A percentile compares a stretch with the other conserved stretches of the same genome.
These are phyloP conservation scores for Meteorus colon DNA, from an alignment of 2,888 invertebrate species.

Conservation along the genomic window DNA sequence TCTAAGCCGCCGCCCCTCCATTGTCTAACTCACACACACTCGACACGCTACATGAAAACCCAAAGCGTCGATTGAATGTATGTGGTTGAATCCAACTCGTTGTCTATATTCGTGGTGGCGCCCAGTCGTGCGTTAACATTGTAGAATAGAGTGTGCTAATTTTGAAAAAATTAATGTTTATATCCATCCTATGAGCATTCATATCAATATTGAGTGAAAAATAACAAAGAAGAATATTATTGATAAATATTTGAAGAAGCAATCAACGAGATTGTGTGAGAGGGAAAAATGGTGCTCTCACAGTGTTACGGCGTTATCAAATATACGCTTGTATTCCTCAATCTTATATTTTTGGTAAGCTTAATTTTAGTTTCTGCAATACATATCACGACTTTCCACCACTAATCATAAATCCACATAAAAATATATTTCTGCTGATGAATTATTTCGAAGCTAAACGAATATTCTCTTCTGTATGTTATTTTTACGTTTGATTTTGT, in stretches of 20 bases:
- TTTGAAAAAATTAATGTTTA: background rate
- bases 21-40: background rate
- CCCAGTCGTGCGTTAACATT: background rate
- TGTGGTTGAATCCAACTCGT: background rate
- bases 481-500: background rate
- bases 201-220: slow-evolving; percentile 6
- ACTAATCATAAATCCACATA: background rate
- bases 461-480: background rate
- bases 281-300: slow-evolving; percentile 78
- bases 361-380: slow-evolving; percentile 34
- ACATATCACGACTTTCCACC: background rate
- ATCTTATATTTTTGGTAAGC: slow-evolving; percentile 85
- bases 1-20: background rate
- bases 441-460: background rate
- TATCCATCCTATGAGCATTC: background rate
- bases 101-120: background rate
- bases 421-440: slow-evolving; percentile 5
- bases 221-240: no score
- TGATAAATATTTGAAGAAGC: background rate
- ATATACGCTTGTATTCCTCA: slow-evolving; percentile 82
- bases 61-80: slow-evolving; percentile 3
- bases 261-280: slow-evolving; percentile 20
- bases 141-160: background rate
- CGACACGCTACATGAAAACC: background rate
- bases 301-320: slow-evolving; percentile 83